Percentiles rank a stretch among this genome's conserved stretches.
Conservation (phyloP, 2,888 invertebrate species). For the Cactoblastis cactorum region DNA sequence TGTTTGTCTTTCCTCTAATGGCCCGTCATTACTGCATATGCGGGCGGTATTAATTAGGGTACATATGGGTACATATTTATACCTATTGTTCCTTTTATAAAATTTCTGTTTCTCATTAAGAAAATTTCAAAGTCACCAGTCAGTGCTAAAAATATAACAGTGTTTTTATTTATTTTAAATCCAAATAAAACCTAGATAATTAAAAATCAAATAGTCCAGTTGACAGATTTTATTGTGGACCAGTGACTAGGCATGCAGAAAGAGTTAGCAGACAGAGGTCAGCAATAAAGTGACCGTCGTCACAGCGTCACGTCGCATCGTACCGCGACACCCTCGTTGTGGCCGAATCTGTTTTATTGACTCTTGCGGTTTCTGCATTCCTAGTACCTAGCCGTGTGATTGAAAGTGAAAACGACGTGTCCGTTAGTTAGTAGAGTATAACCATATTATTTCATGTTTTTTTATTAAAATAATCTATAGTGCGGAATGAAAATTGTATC, state of each 20-base stretch:
- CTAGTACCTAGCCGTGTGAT: slow-evolving; percentile 63
- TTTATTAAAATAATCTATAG: too few species aligned
- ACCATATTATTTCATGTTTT: too few species aligned
- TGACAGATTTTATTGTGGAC: background rate
- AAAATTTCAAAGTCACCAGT: too few species aligned
- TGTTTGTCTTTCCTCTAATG: slow-evolving; percentile 69
- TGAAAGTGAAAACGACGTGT: slow-evolving; percentile 64
- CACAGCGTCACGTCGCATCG: slow-evolving; percentile 73
- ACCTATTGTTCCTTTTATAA: too few species aligned
- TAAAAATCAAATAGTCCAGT: background rate
- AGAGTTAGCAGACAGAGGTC: slow-evolving; percentile 63
- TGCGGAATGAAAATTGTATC: too few species aligned
- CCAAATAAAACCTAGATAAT: too few species aligned
- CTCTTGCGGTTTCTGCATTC: slow-evolving; percentile 70
- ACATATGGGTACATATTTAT: background rate
- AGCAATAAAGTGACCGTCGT: slow-evolving; percentile 79
- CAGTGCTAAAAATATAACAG: too few species aligned
- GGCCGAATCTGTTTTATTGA: slow-evolving; percentile 65
- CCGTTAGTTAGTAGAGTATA: too few species aligned
- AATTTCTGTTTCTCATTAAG: too few species aligned
- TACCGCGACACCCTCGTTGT: slow-evolving; percentile 59
- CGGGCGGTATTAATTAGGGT: slow-evolving; percentile 24
- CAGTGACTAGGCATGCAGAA: slow-evolving; percentile 60
- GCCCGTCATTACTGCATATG: slow-evolving; percentile 31
- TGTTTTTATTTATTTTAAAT: too few species aligned